Evolutionary conservation across 2,113 vertebrate genomes (phyloP), one percentile per base, ranked within the genome.

Genomic region (Anoura caudifer): DNA sequence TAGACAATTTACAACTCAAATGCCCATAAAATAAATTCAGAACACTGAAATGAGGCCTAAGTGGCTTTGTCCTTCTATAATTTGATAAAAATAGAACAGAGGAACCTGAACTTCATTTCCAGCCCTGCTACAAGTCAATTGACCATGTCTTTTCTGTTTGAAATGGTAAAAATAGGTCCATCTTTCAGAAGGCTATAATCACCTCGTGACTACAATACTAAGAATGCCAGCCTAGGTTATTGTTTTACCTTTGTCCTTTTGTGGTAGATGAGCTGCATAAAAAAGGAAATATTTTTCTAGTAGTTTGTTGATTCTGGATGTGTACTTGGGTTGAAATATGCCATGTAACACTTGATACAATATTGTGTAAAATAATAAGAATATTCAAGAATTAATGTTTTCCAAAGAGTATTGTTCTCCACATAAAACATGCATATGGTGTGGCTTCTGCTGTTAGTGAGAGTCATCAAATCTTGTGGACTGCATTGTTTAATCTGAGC

Each of bases 171-270:
- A 96, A 96, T 89, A 85, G 63, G 82, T 95, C 47, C 82, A 96
- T 97, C 52, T 96, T 95, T 97, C 94, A 96, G 96, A 97, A 93
- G 63, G 43, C 75, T 61, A 43, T 93, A 76, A 96, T 97, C 91
- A 89, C 82, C 77, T 86, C 93, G 92, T 80, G 91, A 80, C 69
- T 79, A 33, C 11, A 89, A 47, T 41, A 50, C 87, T 91, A 83
- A 75, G 82, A 95, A 91, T 36, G 28, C 24, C 80, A 90, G 59
- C 52, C n/a, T 38, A 72, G 28, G 93, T 56, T 94, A 56, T 81
- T 70, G 90, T 88, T 94, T 94, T 72, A 83, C 94, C 97, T 84
- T 75, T 84, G 41, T 69, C 45, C 17, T 93, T 97, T 89, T 65
- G 95, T 96, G 96, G 92, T 87, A 96, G 79, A 59, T 96, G 97